Percentiles rank a stretch among this genome's conserved stretches.
Evolutionary conservation across 2,888 invertebrate species (phyloP).

Genomic region (Drosophila anomelani): DNA sequence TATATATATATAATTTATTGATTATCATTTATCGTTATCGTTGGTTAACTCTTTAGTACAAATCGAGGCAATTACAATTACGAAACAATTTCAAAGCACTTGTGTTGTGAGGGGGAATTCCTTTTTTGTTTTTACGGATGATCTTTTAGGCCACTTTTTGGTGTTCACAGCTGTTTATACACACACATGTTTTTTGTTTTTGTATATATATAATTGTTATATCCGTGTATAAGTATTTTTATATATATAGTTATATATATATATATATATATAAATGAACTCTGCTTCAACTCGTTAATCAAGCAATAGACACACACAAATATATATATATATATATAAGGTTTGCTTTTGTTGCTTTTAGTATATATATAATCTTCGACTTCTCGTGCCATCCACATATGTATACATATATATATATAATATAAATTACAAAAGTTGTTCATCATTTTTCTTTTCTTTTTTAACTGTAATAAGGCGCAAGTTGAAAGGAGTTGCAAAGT

Average conservation of each 20-base stretch:
- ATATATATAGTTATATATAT: neutral
- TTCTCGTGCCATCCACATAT: slow-evolving; percentile 14
- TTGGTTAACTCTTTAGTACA: slow-evolving; percentile 72
- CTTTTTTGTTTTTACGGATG: slow-evolving; percentile 21
- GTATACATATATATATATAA: slow-evolving; percentile 34
- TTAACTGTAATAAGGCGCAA: slow-evolving; percentile 46
- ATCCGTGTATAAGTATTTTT: slow-evolving; percentile 43
- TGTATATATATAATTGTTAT: slow-evolving; percentile 34
- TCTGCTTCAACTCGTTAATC: slow-evolving; percentile 22
- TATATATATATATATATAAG: slow-evolving; percentile 23
- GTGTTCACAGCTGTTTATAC: slow-evolving; percentile 75
- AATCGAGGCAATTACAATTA: slow-evolving; percentile 66
- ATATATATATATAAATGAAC: slow-evolving; percentile 26
- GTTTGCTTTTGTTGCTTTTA: slow-evolving; percentile 13
- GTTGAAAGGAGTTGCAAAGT: slow-evolving; percentile 43
- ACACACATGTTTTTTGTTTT: slow-evolving; percentile 40
- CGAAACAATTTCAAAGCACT: slow-evolving; percentile 46
- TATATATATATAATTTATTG: slow-evolving; percentile 33
- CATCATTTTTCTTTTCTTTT: slow-evolving; percentile 12
- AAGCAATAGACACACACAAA: slow-evolving; percentile 44
- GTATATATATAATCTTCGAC: slow-evolving; percentile 22
- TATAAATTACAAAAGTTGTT: slow-evolving; percentile 68
- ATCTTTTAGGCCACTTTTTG: slow-evolving; percentile 76
- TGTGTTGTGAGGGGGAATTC: slow-evolving; percentile 27
- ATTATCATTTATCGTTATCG: slow-evolving; percentile 48